Conservation (phyloP, 2,888 invertebrate species). For the Linnaemya vulpina region DNA sequence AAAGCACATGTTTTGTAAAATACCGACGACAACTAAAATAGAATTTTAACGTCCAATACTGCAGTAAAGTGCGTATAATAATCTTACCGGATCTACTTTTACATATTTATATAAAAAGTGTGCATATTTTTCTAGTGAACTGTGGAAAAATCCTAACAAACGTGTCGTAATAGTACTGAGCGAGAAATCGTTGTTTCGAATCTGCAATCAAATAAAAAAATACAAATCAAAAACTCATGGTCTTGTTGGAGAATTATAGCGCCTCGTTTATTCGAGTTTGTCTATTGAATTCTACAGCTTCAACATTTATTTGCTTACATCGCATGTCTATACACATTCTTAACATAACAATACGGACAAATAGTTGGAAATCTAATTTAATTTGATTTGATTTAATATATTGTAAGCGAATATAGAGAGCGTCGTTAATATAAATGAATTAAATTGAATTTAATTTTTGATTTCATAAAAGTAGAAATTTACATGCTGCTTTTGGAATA, state of each 20-base stretch:
- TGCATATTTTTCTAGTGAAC: too few relatives aligned
- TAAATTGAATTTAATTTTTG: constrained; percentile 64
- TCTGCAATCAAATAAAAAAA: too few relatives aligned
- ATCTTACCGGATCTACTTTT: background rate
- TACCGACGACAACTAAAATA: background rate
- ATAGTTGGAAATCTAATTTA: constrained; percentile 63
- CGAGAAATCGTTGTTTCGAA: too few relatives aligned
- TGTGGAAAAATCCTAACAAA: too few relatives aligned
- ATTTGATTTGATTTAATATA: constrained; percentile 69
- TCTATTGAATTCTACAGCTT: background rate
- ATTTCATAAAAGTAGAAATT: constrained; percentile 51
- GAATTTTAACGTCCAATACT: background rate
- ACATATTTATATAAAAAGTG: background rate
- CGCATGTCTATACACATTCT: constrained; percentile 20
- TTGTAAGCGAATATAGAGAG: constrained; percentile 48
- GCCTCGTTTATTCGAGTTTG: constrained; percentile 2
- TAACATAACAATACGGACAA: constrained; percentile 45
- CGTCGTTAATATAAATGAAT: constrained; percentile 50
- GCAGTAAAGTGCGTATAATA: background rate
- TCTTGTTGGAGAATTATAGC: background rate
- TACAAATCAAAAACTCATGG: too few relatives aligned
- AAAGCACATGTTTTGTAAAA: background rate
- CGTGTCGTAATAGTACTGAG: too few relatives aligned
- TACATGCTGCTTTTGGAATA: constrained; percentile 31
- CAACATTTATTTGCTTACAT: background rate